Conservation (phyloP, 1,140 invertebrate genomes). For the Listronotus bonariensis region DNA sequence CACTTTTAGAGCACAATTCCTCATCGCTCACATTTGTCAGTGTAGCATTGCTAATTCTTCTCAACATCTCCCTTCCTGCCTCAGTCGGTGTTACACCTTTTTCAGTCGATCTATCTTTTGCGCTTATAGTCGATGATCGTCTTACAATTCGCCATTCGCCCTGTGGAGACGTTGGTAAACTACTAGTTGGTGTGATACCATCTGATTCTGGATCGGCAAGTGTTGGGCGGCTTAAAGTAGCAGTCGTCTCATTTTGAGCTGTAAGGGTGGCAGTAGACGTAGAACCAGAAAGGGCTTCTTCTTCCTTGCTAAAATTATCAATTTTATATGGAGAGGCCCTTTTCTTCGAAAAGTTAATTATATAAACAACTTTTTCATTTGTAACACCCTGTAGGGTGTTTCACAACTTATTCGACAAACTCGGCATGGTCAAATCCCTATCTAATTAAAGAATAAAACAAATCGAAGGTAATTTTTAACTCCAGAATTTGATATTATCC, state of each 20-base stretch:
- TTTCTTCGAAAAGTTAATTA: too few species aligned
- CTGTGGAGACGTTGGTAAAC: slow-evolving; percentile 55
- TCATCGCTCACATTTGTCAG: slow-evolving; percentile 62
- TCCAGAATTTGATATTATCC: too few species aligned
- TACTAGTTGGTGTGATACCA: slow-evolving; percentile 47
- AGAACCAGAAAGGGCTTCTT: slow-evolving; percentile 3
- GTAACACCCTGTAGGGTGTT: too few species aligned
- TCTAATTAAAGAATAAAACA: too few species aligned
- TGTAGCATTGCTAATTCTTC: slow-evolving; percentile 57
- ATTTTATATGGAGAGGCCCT: too few species aligned
- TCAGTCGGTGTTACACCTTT: slow-evolving; percentile 39
- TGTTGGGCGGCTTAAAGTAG: slow-evolving; percentile 11
- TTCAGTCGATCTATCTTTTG: slow-evolving; percentile 47
- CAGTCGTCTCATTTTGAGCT: slow-evolving; percentile 42
- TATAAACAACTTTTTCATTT: too few species aligned
- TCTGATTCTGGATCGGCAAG: slow-evolving; percentile 46
- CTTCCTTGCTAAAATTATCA: too few species aligned
- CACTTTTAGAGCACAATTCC: slow-evolving; percentile 51
- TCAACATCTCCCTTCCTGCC: slow-evolving; percentile 37
- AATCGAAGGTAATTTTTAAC: too few species aligned
- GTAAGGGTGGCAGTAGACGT: slow-evolving; percentile 46
- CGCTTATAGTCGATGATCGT: slow-evolving; percentile 48
- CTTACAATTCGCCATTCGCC: slow-evolving; percentile 41
- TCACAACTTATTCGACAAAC: too few species aligned
- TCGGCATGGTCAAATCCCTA: too few species aligned